These are phyloP conservation scores for Acipenser ruthenus DNA, from an alignment of 2,797 vertebrate genomes.

Conservation along the genomic window DNA sequence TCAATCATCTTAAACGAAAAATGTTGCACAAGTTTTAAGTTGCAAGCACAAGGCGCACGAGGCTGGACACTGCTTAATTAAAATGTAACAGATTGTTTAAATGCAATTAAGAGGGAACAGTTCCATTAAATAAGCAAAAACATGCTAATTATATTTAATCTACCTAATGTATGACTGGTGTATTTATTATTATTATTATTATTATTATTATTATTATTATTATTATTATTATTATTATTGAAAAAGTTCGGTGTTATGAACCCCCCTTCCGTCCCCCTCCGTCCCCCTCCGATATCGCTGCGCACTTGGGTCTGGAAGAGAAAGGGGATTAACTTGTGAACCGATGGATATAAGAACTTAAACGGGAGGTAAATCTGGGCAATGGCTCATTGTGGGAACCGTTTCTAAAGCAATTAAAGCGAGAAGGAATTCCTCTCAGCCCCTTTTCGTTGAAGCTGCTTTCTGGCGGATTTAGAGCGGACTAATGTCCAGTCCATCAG, in stretches of 20 bases:
- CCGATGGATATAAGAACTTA: slow-evolving; percentile 88
- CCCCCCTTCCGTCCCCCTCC: slow-evolving; percentile 26
- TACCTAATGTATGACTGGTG: background rate
- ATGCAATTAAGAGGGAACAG: background rate
- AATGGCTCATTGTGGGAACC: slow-evolving; percentile 84
- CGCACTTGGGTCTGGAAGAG: slow-evolving; percentile 60
- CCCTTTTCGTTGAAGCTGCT: slow-evolving; percentile 81
- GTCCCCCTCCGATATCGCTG: slow-evolving; percentile 42
- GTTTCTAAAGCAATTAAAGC: slow-evolving; percentile 94
- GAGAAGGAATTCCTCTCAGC: slow-evolving; percentile 85
- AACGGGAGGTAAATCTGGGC: slow-evolving; percentile 85
- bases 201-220: background rate
- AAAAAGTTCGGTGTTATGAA: slow-evolving; percentile 18
- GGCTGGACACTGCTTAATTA: too few species aligned
- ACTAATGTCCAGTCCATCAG: slow-evolving; percentile 73
- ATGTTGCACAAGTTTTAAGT: too few species aligned
- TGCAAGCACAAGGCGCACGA: too few species aligned
- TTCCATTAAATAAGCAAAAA: background rate
- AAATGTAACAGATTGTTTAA: background rate
- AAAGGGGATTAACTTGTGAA: slow-evolving; percentile 95
- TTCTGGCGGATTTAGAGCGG: slow-evolving; percentile 71
- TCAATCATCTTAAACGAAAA: too few species aligned
- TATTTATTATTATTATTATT: slow-evolving; percentile 5
- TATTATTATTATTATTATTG: slow-evolving; percentile 7
- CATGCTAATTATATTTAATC: background rate